Conservation (phyloP, 2,113 vertebrate genomes). For the Myrmophylax atrothorax region DNA sequence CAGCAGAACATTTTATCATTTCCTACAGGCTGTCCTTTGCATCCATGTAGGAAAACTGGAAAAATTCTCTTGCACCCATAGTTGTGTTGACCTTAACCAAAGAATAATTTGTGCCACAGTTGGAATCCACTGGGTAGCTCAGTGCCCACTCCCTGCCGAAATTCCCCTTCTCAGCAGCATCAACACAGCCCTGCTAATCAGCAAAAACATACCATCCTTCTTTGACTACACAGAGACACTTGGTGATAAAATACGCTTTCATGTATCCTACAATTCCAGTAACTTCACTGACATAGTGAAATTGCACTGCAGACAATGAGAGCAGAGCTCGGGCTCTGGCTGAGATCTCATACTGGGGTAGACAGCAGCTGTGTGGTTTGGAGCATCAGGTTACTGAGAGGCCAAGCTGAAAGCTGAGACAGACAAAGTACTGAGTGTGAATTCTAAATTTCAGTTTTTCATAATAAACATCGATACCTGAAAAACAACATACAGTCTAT, state of each 20-base stretch:
- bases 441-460: conserved; percentile 16
- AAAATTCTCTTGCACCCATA: neutral
- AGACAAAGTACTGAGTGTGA: neutral
- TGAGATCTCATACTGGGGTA: neutral
- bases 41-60: neutral
- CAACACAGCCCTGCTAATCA: neutral
- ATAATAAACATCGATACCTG: conserved; percentile 50
- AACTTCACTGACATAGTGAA: neutral
- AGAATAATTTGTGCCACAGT: neutral
- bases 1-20: neutral
- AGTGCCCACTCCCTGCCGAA: accelerated
- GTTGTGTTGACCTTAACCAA: neutral
- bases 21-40: neutral
- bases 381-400: conserved; percentile 22
- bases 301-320: neutral
- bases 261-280: neutral
- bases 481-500: conserved; percentile 3
- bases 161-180: neutral
- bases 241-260: neutral
- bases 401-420: neutral
- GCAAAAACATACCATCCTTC: neutral
- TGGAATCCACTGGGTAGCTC: neutral
- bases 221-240: neutral
- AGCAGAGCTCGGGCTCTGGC: neutral
- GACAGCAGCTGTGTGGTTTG: neutral